These are phyloP conservation scores for Galaxea fascicularis DNA, from an alignment of 92 coral and sea anemone species.

Conservation along the genomic window DNA sequence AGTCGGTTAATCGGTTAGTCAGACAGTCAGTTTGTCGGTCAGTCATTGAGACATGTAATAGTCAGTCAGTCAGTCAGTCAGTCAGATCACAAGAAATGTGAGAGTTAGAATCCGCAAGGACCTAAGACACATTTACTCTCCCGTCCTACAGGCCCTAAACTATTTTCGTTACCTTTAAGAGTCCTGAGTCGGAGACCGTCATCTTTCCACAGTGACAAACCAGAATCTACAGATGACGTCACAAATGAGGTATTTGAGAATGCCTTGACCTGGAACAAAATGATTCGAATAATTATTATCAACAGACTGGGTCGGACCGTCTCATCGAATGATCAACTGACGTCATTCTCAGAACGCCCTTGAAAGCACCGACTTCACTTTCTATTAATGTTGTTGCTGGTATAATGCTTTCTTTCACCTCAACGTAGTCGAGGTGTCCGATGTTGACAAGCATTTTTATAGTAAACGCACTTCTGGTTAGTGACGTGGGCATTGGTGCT, in stretches of 20 bases:
- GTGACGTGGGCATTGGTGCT: too few species aligned
- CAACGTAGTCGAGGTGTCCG: too few species aligned
- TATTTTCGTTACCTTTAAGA: slow-evolving; percentile 68
- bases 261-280: slow-evolving; percentile 71
- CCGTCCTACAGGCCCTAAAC: too few species aligned
- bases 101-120: too few species aligned
- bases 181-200: slow-evolving; percentile 76
- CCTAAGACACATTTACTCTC: neutral
- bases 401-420: too few species aligned
- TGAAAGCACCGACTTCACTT: too few species aligned
- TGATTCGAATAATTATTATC: neutral
- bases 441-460: too few species aligned
- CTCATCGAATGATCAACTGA: too few species aligned
- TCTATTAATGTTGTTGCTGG: too few species aligned
- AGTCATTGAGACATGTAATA: neutral
- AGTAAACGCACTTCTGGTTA: too few species aligned
- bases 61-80: neutral
- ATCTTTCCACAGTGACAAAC: slow-evolving; percentile 87
- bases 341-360: too few species aligned
- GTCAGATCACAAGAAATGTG: neutral
- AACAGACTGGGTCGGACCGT: neutral
- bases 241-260: slow-evolving; percentile 76
- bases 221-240: slow-evolving; percentile 88
- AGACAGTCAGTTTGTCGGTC: neutral
- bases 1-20: neutral